A percentile compares a stretch with the other conserved stretches of the same genome.
These are phyloP conservation scores for Uria lomvia DNA, from an alignment of 2,113 vertebrate genomes.

Conservation along the genomic window DNA sequence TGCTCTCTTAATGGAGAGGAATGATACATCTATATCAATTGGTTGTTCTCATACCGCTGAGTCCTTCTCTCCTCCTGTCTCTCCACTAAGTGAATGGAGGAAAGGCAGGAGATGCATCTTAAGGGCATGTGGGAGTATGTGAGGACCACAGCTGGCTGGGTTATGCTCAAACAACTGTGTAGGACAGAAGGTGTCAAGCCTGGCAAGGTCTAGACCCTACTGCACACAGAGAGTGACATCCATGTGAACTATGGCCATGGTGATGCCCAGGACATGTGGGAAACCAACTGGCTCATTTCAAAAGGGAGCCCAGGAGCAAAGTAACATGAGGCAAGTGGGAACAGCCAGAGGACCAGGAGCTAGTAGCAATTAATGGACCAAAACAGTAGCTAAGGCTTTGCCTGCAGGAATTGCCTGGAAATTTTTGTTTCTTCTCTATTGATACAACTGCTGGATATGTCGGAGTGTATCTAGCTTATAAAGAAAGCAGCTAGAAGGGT, in stretches of 20 bases:
- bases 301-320: neutral
- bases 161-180: neutral
- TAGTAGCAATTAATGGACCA: neutral
- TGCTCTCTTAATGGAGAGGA: neutral
- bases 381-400: neutral
- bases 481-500: neutral
- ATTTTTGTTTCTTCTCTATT: neutral
- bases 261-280: neutral
- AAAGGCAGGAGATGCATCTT: neutral
- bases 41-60: neutral
- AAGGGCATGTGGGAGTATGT: neutral
- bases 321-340: neutral
- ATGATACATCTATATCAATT: neutral
- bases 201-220: neutral
- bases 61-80: neutral
- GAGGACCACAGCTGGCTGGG: neutral
- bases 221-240: neutral
- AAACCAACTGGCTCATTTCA: neutral
- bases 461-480: neutral
- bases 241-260: neutral
- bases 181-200: neutral
- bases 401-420: neutral
- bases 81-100: neutral
- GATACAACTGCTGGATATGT: neutral
- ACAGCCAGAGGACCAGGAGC: neutral